Conservation (phyloP, 2,888 invertebrate genomes). For the Hanleya hanleyi region DNA sequence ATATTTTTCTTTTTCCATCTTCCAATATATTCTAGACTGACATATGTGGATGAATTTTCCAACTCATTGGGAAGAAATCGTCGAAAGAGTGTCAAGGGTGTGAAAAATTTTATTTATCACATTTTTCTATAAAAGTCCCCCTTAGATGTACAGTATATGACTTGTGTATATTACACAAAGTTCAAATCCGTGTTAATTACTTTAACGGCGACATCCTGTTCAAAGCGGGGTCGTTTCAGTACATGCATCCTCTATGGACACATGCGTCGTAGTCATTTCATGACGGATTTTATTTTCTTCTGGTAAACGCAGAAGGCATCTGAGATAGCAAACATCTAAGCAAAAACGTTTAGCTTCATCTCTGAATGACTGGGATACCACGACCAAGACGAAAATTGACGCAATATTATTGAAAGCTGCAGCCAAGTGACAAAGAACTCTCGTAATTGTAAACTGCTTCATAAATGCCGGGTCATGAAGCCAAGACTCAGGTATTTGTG, state of each 20-base stretch:
- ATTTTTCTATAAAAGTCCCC: too few species aligned
- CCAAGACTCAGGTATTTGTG: neutral
- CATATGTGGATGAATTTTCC: too few species aligned
- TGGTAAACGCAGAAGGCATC: neutral
- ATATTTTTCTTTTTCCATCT: too few species aligned
- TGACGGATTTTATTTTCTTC: neutral
- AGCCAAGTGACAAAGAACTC: neutral
- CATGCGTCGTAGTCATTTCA: slow-evolving; percentile 4
- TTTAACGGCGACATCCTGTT: neutral
- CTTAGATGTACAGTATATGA: too few species aligned
- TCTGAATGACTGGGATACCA: neutral
- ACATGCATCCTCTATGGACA: neutral
- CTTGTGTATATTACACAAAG: too few species aligned
- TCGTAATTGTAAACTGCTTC: neutral
- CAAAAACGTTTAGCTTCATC: neutral
- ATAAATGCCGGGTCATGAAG: neutral
- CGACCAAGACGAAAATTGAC: neutral
- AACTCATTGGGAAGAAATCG: too few species aligned
- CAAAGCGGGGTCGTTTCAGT: neutral
- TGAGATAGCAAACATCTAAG: neutral
- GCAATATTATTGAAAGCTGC: neutral
- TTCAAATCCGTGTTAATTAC: too few species aligned
- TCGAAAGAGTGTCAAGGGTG: too few species aligned
- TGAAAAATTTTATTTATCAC: too few species aligned
- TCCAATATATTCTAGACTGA: too few species aligned